Percentiles rank a stretch among this genome's conserved stretches.
These are phyloP conservation scores for Drosophila suboccidentalis DNA, from an alignment of 2,888 invertebrate genomes.

Conservation along the genomic window DNA sequence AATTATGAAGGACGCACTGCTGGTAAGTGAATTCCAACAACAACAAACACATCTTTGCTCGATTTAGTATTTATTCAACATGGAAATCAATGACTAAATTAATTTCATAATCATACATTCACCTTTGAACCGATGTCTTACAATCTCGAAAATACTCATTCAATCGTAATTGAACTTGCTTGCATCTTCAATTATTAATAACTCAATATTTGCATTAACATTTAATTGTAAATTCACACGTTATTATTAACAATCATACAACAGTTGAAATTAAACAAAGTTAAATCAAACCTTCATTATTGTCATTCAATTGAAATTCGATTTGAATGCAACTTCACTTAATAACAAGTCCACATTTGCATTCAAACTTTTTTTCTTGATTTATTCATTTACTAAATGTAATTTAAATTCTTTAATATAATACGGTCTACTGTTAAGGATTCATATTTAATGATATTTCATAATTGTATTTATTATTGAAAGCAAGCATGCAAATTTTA, in stretches of 20 bases:
- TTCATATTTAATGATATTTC: too few species aligned
- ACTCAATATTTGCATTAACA: not conserved
- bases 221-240: not conserved
- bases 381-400: too few species aligned
- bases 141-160: not conserved
- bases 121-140: not conserved
- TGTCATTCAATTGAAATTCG: too few species aligned
- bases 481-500: not conserved
- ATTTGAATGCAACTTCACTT: not conserved
- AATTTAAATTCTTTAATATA: too few species aligned
- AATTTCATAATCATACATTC: not conserved
- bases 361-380: too few species aligned
- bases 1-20: slow-evolving; percentile 96
- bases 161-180: not conserved
- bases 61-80: not conserved
- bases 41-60: not conserved
- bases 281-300: too few species aligned
- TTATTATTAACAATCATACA: too few species aligned
- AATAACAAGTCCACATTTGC: too few species aligned
- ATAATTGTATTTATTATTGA: too few species aligned
- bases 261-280: too few species aligned
- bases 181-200: not conserved
- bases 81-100: not conserved
- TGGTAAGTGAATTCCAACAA: slow-evolving; percentile 86
- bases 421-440: too few species aligned